Percentiles rank a stretch among this genome's conserved stretches.
These are phyloP conservation scores for Macroglossus sobrinus DNA, from an alignment of 2,113 vertebrate genomes.

Conservation along the genomic window DNA sequence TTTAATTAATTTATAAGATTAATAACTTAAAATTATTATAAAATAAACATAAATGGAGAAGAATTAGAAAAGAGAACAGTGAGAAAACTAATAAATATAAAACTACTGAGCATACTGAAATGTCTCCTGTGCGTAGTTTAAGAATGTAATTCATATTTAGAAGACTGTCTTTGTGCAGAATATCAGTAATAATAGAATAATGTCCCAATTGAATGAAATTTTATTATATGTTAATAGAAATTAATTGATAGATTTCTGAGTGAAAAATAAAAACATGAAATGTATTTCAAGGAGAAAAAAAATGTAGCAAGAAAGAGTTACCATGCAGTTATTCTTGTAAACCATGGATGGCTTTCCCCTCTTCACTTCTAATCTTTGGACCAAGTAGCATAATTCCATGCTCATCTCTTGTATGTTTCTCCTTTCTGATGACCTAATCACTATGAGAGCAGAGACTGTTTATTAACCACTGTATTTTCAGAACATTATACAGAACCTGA, in stretches of 20 bases:
- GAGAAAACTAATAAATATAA: background rate
- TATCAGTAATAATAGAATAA: background rate
- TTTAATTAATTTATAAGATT: background rate
- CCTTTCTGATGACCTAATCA: background rate
- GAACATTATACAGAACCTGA: background rate
- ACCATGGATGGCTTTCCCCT: background rate
- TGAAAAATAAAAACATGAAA: background rate
- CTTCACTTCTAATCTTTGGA: background rate
- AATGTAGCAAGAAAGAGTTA: background rate
- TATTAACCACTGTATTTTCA: background rate
- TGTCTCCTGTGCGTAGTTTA: background rate
- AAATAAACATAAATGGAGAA: slow-evolving; percentile 3
- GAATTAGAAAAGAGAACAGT: background rate
- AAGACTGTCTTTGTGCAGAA: background rate
- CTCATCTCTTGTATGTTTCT: background rate
- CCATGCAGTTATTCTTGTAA: background rate
- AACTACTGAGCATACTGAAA: background rate
- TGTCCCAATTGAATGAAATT: background rate
- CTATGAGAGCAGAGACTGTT: background rate
- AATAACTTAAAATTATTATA: background rate
- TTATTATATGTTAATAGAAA: background rate
- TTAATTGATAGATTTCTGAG: background rate
- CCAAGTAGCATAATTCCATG: background rate
- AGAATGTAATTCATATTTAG: background rate
- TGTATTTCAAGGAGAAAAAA: background rate